phyloP scores from a whole-genome alignment of 2,113 vertebrate genomes.

The Cyphomyrus discorhynchus region DNA sequence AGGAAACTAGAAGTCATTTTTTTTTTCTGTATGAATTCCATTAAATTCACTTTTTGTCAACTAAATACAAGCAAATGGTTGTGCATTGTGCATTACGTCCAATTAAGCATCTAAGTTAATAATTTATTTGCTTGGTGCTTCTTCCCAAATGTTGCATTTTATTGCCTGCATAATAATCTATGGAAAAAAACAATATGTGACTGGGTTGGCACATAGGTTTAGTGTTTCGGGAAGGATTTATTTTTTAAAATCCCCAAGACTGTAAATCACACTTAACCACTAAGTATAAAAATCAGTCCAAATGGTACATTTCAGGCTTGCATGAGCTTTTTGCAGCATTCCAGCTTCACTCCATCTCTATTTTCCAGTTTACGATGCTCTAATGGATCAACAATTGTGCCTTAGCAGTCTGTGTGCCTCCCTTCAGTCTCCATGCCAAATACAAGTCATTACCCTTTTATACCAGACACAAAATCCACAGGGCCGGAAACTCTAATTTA shows the following conservation, averaged over 20 bases:
- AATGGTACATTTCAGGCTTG: not conserved
- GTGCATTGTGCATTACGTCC: too few species aligned
- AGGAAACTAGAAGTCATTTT: not conserved
- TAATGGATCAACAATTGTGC: not conserved
- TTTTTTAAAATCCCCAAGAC: not conserved
- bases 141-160: not conserved
- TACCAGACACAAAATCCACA: not conserved
- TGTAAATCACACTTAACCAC: not conserved
- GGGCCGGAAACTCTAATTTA: not conserved
- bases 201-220: not conserved
- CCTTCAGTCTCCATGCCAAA: not conserved
- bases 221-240: not conserved
- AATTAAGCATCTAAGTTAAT: not conserved
- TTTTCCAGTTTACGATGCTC: not conserved
- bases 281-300: not conserved
- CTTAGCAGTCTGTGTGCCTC: not conserved
- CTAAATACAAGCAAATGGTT: too few species aligned
- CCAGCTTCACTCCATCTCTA: not conserved
- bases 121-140: not conserved
- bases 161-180: not conserved
- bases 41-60: not conserved
- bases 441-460: not conserved
- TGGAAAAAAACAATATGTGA: not conserved
- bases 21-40: not conserved
- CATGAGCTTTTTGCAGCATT: not conserved